Conservation (phyloP, 2,113 vertebrate species). For the Columba livia region DNA sequence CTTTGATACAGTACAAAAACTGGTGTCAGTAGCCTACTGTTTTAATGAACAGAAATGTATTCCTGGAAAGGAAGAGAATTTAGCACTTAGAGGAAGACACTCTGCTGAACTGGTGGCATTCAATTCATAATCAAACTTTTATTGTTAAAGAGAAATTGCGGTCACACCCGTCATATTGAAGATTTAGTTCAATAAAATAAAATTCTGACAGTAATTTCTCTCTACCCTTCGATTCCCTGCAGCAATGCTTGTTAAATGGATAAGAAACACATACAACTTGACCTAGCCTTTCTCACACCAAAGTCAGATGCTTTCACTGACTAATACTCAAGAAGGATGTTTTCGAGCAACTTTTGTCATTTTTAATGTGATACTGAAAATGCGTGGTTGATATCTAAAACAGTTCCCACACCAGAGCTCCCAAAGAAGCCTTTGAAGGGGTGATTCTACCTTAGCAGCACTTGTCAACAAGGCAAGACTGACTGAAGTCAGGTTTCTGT, state of each 20-base stretch:
- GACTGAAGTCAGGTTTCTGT: conserved; percentile 28
- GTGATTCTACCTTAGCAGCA: background rate
- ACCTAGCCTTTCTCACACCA: background rate
- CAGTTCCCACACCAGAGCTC: background rate
- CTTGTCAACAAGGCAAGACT: conserved; percentile 12
- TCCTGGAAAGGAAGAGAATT: background rate
- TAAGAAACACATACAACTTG: background rate
- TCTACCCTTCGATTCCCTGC: background rate
- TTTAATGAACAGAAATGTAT: conserved; percentile 19
- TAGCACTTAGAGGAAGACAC: background rate
- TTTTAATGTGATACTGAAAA: background rate
- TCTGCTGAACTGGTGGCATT: conserved; percentile 29
- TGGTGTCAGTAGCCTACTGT: background rate
- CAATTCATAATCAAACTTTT: conserved; percentile 2
- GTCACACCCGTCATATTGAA: background rate
- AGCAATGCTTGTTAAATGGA: background rate
- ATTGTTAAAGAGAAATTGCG: background rate
- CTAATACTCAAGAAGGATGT: background rate
- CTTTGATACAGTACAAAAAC: background rate
- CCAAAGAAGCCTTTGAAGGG: background rate
- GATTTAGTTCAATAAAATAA: conserved; percentile 27
- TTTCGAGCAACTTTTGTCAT: background rate
- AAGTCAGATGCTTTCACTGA: background rate
- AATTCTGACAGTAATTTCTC: background rate
- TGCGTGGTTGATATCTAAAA: background rate